Base-by-base conservation (phyloP, 1,140 invertebrate genomes). In the Sminthurides bifidus region DNA sequence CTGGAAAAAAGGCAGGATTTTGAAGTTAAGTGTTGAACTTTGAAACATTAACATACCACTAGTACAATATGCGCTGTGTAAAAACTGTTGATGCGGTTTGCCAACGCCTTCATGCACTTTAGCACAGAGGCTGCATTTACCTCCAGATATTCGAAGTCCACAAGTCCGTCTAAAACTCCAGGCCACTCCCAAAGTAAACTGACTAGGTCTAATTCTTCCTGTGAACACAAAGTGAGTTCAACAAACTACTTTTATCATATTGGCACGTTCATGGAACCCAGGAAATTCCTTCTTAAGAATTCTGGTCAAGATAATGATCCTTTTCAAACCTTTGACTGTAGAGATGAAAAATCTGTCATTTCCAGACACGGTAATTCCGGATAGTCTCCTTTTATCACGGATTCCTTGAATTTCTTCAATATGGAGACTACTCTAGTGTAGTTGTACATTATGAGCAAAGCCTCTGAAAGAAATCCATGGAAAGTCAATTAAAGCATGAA, bases 151-250 rank as follows among this genome's bases (percentile, higher is more conserved):
- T n/a, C 10, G 12, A 58, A 27, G 43, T 58, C 51, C 14, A 48
- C 17, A 17, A 23, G 35, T 3, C 40, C 27, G 19, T 58, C 56
- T 5, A 48, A 10, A 17, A 37, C 19, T 27, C 50, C 35, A 0
- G 56, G 56, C 56, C 56, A 58, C 17, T 58, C 24, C 31, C 40
- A 29, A 2, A 58, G 14, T 21, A 53, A 5, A 4, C 48, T n/a
- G 2, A 58, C 8, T 19, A 58, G 33, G 15, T 29, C n/a, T 8
- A 58, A 23, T 31, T 58, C 56, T n/a, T 37, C 26, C 48, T 51
- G 37, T 51, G 6, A 23, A 31, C 10, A 19, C 8, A 29, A 31
- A 53, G 33, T 27, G 2, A 15, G 12, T 3, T 37, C 10, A 19
- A 37, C 21, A 5, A 55, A 35, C 26, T 30, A 23, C 10, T 6